Base-by-base conservation (phyloP, 2,113 vertebrate species). In the Glareola pratincola region DNA sequence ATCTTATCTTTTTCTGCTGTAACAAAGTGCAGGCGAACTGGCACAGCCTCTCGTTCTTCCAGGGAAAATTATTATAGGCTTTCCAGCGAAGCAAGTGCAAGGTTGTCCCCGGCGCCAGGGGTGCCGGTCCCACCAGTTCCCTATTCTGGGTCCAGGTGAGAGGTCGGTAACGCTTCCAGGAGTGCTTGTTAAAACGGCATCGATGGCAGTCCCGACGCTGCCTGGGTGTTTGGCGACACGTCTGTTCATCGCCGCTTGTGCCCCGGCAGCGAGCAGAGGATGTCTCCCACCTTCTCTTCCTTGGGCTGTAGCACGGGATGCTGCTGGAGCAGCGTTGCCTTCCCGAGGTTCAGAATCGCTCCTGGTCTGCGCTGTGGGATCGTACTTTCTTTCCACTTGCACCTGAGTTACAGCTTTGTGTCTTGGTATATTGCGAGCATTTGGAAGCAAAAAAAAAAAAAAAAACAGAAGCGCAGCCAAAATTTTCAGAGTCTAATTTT, bases 401-500 rank as follows among this genome's bases (percentile, higher is more conserved):
- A 81, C 89, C 92, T 91, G 84, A 92, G 71, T 69, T 86, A 47
- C 24, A 14, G 53, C 53, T 73, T 69, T 8, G 4, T 88, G 66
- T 73, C 84, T 69, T 88, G 66, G 45, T 92, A 32, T 66, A 21
- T 43, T 60, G 29, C n/a, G 79, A 94, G 80, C 60, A 2, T 79
- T 94, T 94, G 88, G 80, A 92, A 94, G 77, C 60, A 14, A 43
- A 73, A 80, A 88, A 75, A 92, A 94, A 74, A 56, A 14, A 43
- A 73, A 80, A 88, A 75, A 3, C 80, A 95, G 68, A 92, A 91
- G 48, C 29, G 50, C 36, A 90, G 89, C 94, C 96, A 97, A 85
- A 62, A 82, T 69, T 76, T 92, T 56, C 73, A 5, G 69, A 93
- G 87, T 91, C 91, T 90, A 95, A 95, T 97, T 97, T 97, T 97